Evolutionary conservation across 2,888 invertebrate genomes (phyloP).

Genomic region (Teinopalpus imperialis): DNA sequence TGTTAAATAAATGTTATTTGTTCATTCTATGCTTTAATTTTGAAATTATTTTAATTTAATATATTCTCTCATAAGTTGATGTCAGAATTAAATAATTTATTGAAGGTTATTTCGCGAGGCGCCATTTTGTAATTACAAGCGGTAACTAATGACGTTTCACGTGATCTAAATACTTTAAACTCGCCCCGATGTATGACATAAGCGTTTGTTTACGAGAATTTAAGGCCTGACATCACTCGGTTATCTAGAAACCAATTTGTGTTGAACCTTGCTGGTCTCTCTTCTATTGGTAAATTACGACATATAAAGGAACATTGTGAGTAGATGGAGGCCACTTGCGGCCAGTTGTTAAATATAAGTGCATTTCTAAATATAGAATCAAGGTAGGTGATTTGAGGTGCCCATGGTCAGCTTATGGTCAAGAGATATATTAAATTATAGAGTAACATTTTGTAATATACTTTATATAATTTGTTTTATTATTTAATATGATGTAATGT

Average conservation of each 20-base stretch:
- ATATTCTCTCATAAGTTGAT: no score
- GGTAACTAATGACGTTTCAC: constrained; percentile 19
- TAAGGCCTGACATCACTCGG: constrained; percentile 56
- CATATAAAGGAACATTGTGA: constrained; percentile 42
- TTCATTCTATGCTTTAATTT: no score
- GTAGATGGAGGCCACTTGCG: constrained; percentile 40
- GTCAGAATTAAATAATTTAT: no score
- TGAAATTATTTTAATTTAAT: no score
- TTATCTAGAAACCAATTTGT: constrained; percentile 48
- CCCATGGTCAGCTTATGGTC: constrained; percentile 22
- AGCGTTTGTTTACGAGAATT: constrained; percentile 47
- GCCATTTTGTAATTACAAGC: constrained; percentile 20
- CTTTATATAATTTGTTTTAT: not conserved
- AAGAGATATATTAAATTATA: not conserved
- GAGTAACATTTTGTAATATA: not conserved
- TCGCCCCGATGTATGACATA: constrained; percentile 43
- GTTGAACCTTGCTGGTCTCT: constrained; percentile 40
- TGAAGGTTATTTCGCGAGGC: no score
- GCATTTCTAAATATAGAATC: constrained; percentile 69
- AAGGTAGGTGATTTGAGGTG: constrained; percentile 60
- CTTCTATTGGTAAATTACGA: constrained; percentile 35
- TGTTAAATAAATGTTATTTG: no score
- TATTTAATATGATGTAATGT: no score
- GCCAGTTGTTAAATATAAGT: constrained; percentile 40
- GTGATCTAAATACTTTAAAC: constrained; percentile 43